Evolutionary conservation across 2,888 invertebrate genomes (phyloP), one percentile per base, ranked within the genome.

Genomic region (Lithosia quadra): DNA sequence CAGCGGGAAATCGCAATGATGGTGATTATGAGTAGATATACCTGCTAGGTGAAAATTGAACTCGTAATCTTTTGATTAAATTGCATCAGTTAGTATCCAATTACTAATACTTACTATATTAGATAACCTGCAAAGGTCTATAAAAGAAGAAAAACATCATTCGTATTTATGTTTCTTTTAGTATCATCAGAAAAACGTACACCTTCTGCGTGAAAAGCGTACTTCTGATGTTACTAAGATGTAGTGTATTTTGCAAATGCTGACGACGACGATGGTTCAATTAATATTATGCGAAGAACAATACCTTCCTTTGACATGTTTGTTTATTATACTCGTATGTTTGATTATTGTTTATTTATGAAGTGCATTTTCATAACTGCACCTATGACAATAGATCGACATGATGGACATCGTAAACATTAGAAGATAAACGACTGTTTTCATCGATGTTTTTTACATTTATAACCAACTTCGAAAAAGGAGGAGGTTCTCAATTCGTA

Each of bases 281-380:
- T 49, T n/a, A 49, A 49, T 49, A 49, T 2, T 13, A 39, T 3
- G 18, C 18, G 5, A 43, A 18, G 15, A 5, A 43, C 7, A n/a
- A 49, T 49, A 49, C n/a, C n/a, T 49, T 49, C n/a, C 49, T n/a
- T 49, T 49, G 43, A 43, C 18, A 43, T 49, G 49, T 49, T 49
- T n/a, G 18, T 49, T n/a, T 49, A 49, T n/a, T n/a, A 15, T 49
- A 49, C n/a, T n/a, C n/a, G 9, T n/a, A n/a, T 9, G 18, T 18
- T 18, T 43, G 1, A 5, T n/a, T 9, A n/a, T n/a, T 49, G 43
- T 49, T n/a, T n/a, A n/a, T n/a, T n/a, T 49, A 49, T 49, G n/a
- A 49, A 2, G 49, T 49, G 49, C 49, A 49, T n/a, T 18, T 43
- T 15, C 39, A 15, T 15, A 13, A 13, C 13, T 15, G 15, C 15